Base-by-base conservation (phyloP, 2,797 vertebrate genomes). In the Caiman crocodilus region DNA sequence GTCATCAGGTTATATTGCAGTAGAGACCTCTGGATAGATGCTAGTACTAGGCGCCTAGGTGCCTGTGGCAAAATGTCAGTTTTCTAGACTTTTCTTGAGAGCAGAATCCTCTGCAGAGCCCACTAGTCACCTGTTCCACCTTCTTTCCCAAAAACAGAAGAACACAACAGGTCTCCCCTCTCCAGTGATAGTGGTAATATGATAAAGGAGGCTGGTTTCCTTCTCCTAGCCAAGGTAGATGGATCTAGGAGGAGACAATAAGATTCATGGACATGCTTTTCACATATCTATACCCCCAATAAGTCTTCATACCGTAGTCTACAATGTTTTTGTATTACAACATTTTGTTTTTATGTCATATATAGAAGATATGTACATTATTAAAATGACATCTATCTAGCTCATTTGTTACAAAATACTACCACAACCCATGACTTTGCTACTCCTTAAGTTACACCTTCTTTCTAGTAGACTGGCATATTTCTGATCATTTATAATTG, bases 381-480 rank as follows among this genome's bases (percentile, higher is more conserved):
- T 81, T 65, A 74, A 60, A n/a, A n/a, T 83, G 25, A 67, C 75
- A 79, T 91, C 87, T 87, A 82, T 83, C 87, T 91, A 91, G 79
- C 84, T 91, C 79, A 35, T 55, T 64, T 59, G 21, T 42, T 73
- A 73, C 14, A 42, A 73, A 73, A 73, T 42, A 26, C 26, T 21
- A 55, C 74, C 74, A 23, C 65, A 79, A 57, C 73, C 87, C 76
- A 87, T 83, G 73, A 84, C 69, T 83, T 69, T 64, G 79, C 65
- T 87, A 56, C n/a, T 83, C 65, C 69, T 83, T 84, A 91, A 87
- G 79, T 56, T 82, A 50, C 42, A 87, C 67, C 64, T 79, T 83
- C 28, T 81, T 30, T 21, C 69, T 79, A 67, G 79, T 87, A 42
- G 81, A 28, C 50, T 87, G 56, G 23, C 60, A 17, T 79, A 74